Base-by-base conservation (phyloP, 2,113 vertebrate genomes). In the Hemibagrus wyckioides region DNA sequence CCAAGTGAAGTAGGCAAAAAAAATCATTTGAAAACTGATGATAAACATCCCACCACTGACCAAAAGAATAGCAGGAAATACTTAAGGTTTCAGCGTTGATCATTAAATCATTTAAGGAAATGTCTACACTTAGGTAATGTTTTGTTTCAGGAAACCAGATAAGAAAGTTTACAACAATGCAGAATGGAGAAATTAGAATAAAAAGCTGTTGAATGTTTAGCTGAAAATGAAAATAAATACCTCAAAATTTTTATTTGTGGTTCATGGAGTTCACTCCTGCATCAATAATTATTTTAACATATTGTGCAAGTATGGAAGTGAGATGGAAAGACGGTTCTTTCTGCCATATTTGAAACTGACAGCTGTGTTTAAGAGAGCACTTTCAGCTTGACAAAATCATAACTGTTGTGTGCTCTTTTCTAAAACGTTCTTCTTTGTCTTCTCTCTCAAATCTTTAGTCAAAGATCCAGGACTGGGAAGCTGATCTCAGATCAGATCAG, bases 401-500 rank as follows among this genome's bases (percentile, higher is more conserved):
- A n/a, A 33, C 19, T 30, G 3, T 44, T 75, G 11, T 15, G 25
- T 0, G 44, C 50, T 30, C 3, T 33, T 14, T 80, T 9, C 25
- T n/a, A 17, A 52, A 52, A 52, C 14, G 9, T 52, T 77, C 44
- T 33, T 21, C 50, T 21, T 57, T 11, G 2, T 36, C n/a, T 39
- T 80, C 21, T 80, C 4, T 77, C 75, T 15, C 8, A 30, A 79
- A 52, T 28, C 28, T 48, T 50, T 39, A 25, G 52, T 19, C 33
- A 15, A 57, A 36, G 11, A 15, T 48, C 44, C 80, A 73, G 39
- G 8, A 10, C 33, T 59, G 17, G 13, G 1, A 48, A 57, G 25
- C 48, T 69, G 48, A 80, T 81, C 65, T 44, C 11, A 48, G 39
- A 83, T 44, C 11, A 48, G 39, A 83, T 65, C 67, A 52, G 80